phyloP scores from a whole-genome alignment of 2,113 vertebrate genomes.

The Hemiscyllium ocellatum region DNA sequence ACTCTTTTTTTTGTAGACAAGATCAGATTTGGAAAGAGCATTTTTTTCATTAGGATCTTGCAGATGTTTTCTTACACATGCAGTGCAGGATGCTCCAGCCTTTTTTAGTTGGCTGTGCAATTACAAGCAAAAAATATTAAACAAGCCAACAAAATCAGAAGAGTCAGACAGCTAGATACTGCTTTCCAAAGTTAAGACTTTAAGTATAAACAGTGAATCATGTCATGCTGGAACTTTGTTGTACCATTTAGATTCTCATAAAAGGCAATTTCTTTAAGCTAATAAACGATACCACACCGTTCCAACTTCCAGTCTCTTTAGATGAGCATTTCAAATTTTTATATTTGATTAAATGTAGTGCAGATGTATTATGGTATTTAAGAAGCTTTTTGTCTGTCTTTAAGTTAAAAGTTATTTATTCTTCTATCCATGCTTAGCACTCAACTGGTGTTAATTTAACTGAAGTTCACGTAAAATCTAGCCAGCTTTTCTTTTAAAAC shows the following conservation, averaged over 20 bases:
- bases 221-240: slow-evolving; percentile 34
- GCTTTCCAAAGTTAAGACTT: slow-evolving; percentile 25
- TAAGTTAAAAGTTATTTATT: neutral
- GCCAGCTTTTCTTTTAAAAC: neutral
- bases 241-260: slow-evolving; percentile 36
- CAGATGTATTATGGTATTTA: slow-evolving; percentile 11
- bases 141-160: slow-evolving; percentile 29
- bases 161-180: slow-evolving; percentile 12
- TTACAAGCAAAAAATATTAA: slow-evolving; percentile 16
- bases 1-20: slow-evolving; percentile 63
- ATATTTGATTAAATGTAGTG: slow-evolving; percentile 30
- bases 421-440: neutral
- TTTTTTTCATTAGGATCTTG: slow-evolving; percentile 1
- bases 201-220: slow-evolving; percentile 35
- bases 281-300: slow-evolving; percentile 29
- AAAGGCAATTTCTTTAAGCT: slow-evolving; percentile 37
- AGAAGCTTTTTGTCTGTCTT: neutral
- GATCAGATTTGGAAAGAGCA: slow-evolving; percentile 47
- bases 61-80: slow-evolving; percentile 23
- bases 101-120: slow-evolving; percentile 21
- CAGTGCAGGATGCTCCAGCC: slow-evolving; percentile 69
- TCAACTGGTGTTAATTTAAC: slow-evolving; percentile 10
- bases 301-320: slow-evolving; percentile 33
- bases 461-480: slow-evolving; percentile 9
- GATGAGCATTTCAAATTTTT: slow-evolving; percentile 19